A percentile compares a stretch with the other conserved stretches of the same genome.
These are phyloP conservation scores for Dolichallabes microphthalmus DNA, from an alignment of 2,113 vertebrate species.

Conservation along the genomic window DNA sequence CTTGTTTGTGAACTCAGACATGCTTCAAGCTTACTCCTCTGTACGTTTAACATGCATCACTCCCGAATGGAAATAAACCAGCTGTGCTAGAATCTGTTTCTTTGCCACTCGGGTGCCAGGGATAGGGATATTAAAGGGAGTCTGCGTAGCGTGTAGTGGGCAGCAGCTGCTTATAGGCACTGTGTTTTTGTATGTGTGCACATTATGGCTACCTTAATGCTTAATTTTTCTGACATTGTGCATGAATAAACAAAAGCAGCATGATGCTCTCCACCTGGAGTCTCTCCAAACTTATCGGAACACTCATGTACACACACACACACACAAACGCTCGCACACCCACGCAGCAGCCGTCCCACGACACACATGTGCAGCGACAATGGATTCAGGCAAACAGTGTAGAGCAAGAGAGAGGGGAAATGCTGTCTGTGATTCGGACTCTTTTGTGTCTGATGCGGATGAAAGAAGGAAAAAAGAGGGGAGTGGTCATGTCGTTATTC, in stretches of 20 bases:
- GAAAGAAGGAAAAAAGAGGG: conserved; percentile 55
- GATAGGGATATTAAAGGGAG: conserved; percentile 40
- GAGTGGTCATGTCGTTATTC: conserved; percentile 64
- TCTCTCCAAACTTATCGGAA: conserved; percentile 36
- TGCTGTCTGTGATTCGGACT: conserved; percentile 60
- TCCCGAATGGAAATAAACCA: not conserved
- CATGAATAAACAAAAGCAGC: conserved; percentile 56
- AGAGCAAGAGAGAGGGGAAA: conserved; percentile 57
- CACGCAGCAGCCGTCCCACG: conserved; percentile 22
- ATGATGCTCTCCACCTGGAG: conserved; percentile 54
- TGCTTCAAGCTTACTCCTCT: not conserved
- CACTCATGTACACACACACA: conserved; percentile 20
- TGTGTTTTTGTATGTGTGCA: conserved; percentile 12
- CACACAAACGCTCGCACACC: not conserved
- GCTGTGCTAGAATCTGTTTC: conserved; percentile 19
- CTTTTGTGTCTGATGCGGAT: conserved; percentile 62
- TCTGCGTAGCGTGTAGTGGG: conserved; percentile 39
- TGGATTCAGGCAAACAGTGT: conserved; percentile 56
- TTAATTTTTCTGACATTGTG: conserved; percentile 52
- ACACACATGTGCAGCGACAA: conserved; percentile 40
- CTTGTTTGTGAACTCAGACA: conserved; percentile 17
- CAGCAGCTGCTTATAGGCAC: conserved; percentile 34
- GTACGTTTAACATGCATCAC: conserved; percentile 29
- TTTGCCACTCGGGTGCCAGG: not conserved
- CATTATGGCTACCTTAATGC: conserved; percentile 25